A percentile compares a stretch with the other conserved stretches of the same genome.
Conservation (phyloP, 2,888 invertebrate genomes). For the Odontocerum albicorne region DNA sequence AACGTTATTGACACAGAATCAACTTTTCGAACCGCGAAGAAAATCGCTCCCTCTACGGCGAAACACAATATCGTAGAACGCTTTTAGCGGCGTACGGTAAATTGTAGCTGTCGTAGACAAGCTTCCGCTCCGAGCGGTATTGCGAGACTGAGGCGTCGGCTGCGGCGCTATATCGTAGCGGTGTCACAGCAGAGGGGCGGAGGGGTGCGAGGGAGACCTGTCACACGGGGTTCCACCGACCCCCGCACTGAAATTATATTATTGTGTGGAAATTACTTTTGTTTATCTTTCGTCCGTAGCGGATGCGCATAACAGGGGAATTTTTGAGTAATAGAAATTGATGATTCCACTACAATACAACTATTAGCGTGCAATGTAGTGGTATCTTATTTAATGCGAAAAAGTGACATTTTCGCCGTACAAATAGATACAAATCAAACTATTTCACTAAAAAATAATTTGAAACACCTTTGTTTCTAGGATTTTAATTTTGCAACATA, state of each 20-base stretch:
- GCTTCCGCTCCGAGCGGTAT: conserved; percentile 20
- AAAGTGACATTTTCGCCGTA: too few relatives aligned
- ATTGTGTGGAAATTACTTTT: conserved; percentile 27
- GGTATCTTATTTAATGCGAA: too few relatives aligned
- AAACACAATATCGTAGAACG: too few relatives aligned
- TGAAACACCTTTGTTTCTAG: too few relatives aligned
- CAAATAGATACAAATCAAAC: too few relatives aligned
- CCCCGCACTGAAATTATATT: conserved; percentile 22
- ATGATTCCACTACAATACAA: not conserved
- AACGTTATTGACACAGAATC: too few relatives aligned
- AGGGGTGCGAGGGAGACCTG: conserved; percentile 1
- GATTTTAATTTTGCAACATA: too few relatives aligned
- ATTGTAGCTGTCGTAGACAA: conserved; percentile 13
- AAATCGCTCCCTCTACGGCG: too few relatives aligned
- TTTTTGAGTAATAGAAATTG: not conserved
- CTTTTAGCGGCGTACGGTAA: too few relatives aligned
- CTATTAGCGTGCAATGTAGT: too few relatives aligned
- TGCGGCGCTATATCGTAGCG: conserved; percentile 19
- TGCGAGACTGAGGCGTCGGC: conserved; percentile 30
- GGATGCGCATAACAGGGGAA: not conserved
- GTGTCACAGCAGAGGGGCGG: conserved; percentile 14
- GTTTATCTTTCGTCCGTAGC: conserved; percentile 12
- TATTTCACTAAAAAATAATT: too few relatives aligned
- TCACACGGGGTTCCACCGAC: conserved; percentile 12
- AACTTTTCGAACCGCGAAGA: too few relatives aligned